Conservation (phyloP, 2,797 vertebrate species). For the Psittacula derbiana region DNA sequence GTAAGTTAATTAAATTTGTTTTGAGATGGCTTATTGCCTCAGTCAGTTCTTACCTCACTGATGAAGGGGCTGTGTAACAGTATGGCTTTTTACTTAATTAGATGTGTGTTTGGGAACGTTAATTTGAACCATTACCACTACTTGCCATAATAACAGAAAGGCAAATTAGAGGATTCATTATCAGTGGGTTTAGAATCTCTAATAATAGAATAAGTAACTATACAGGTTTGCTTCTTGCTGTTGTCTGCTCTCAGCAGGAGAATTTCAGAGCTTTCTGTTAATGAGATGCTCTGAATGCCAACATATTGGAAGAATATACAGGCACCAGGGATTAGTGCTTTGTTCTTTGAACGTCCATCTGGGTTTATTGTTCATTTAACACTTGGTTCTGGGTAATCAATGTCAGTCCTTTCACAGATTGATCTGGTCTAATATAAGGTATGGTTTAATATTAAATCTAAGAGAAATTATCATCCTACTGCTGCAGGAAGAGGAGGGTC, state of each 20-base stretch:
- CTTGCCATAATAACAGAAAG: slow-evolving; percentile 18
- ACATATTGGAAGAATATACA: not conserved
- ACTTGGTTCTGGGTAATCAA: not conserved
- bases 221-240: slow-evolving; percentile 2
- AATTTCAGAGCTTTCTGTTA: not conserved
- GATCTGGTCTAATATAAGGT: not conserved
- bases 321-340: not conserved
- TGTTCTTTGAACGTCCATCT: not conserved
- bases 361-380: slow-evolving; percentile 25
- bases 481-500: not conserved
- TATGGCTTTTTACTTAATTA: slow-evolving; percentile 37
- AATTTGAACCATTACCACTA: not conserved
- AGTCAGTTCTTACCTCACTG: not conserved
- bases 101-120: not conserved
- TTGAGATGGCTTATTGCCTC: not conserved
- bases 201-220: slow-evolving; percentile 22
- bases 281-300: not conserved
- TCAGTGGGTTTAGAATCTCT: not conserved
- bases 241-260: slow-evolving; percentile 1
- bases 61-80: not conserved
- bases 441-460: not conserved
- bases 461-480: not conserved
- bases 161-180: slow-evolving; percentile 15
- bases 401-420: not conserved
- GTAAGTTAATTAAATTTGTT: slow-evolving; percentile 35